phyloP scores from a whole-genome alignment of 2,888 invertebrate genomes.

The Lasioglossum zephyrum region DNA sequence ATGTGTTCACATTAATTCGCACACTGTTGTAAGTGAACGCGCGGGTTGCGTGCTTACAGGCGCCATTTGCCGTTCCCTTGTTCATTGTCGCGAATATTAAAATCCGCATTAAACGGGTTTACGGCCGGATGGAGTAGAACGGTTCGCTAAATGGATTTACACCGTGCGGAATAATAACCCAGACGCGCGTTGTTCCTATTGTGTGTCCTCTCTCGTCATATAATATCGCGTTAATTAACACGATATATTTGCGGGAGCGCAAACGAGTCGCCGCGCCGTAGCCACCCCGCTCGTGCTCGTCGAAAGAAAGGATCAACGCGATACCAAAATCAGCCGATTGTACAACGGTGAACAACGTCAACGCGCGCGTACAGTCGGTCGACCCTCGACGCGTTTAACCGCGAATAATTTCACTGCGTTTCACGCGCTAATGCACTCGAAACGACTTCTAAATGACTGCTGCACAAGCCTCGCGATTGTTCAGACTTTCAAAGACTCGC shows the following conservation, averaged over 20 bases:
- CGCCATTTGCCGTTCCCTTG: neutral
- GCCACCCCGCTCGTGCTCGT: neutral
- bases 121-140: slow-evolving; percentile 31
- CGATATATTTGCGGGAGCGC: slow-evolving; percentile 3
- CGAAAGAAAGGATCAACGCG: slow-evolving; percentile 9
- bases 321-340: slow-evolving; percentile 24
- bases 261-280: neutral
- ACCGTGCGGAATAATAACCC: slow-evolving; percentile 35
- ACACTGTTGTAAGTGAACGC: neutral
- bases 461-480: neutral
- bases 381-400: neutral
- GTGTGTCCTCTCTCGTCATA: slow-evolving; percentile 5
- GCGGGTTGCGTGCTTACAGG: neutral
- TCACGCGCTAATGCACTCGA: neutral
- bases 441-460: neutral
- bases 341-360: neutral
- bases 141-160: slow-evolving; percentile 46
- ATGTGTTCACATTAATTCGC: too few species aligned
- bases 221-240: slow-evolving; percentile 53
- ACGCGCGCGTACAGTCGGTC: neutral
- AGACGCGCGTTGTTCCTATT: slow-evolving; percentile 45
- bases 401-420: neutral
- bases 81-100: slow-evolving; percentile 16
- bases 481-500: neutral
- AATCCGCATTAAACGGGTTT: slow-evolving; percentile 29